Percentiles rank a stretch among this genome's conserved stretches.
phyloP scores from a whole-genome alignment of 1,140 invertebrate genomes.

The Doryteuthis pealeii region DNA sequence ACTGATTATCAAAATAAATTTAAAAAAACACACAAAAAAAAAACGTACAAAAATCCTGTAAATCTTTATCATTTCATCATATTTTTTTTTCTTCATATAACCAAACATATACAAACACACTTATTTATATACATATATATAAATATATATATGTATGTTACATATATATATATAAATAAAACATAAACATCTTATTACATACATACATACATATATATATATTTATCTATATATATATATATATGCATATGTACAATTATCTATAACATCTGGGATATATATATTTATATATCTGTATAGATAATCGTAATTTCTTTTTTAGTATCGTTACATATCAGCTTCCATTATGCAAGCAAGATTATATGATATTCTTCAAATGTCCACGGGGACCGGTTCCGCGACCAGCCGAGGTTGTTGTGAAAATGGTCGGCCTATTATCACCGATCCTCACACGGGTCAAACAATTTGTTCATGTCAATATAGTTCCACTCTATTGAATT shows the following conservation, averaged over 20 bases:
- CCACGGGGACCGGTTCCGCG: slow-evolving; percentile 30
- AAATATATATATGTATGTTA: neutral
- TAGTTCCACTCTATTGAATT: slow-evolving; percentile 65
- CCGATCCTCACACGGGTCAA: slow-evolving; percentile 91
- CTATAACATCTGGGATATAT: neutral
- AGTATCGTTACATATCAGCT: neutral
- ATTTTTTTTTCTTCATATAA: too few relatives aligned
- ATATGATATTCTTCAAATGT: slow-evolving; percentile 34
- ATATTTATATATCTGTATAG: slow-evolving; percentile 3
- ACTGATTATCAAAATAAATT: too few relatives aligned
- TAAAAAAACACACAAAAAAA: too few relatives aligned
- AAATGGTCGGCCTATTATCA: slow-evolving; percentile 88
- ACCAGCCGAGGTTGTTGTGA: slow-evolving; percentile 73
- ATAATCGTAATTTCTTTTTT: neutral
- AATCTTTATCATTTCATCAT: too few relatives aligned
- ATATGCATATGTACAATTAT: neutral
- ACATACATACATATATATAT: neutral
- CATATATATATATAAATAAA: neutral
- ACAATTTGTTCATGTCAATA: slow-evolving; percentile 96
- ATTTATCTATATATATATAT: neutral
- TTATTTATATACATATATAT: neutral
- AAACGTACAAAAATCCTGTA: too few relatives aligned
- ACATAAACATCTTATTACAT: neutral
- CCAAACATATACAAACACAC: too few relatives aligned
- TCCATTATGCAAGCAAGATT: neutral